Evolutionary conservation across 2,797 vertebrate genomes (phyloP), one percentile per base, ranked within the genome.

Genomic region (Tiaroga cobitis): DNA sequence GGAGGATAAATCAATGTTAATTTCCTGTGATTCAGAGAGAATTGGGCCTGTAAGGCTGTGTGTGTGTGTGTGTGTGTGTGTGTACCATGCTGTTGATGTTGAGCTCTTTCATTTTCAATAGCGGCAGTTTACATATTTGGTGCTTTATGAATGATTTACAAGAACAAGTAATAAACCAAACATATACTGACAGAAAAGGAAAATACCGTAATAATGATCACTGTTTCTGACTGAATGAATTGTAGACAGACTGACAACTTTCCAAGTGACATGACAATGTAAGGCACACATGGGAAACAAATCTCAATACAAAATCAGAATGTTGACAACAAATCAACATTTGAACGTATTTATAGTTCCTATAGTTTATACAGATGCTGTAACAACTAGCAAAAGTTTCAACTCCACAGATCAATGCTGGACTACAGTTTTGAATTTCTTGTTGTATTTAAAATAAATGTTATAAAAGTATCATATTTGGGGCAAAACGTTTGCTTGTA

Each of bases 91-190:
- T 63, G 87, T 87, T 91, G 41, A 43, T 43, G 41, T 43, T 43
- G 90, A 89, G 88, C 87, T 90, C 85, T 91, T 68, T 86, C 89
- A 91, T 65, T 54, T 89, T 92, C 88, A 85, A 69, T 29, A 51
- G 89, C 85, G 73, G 87, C 88, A 88, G 88, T 90, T 92, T 93
- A 92, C 91, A 90, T 93, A 89, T 90, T 87, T 90, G 87, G 82
- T 92, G 87, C 91, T 93, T 93, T 92, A 90, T 91, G 86, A 90
- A 89, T 85, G 90, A 93, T 93, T 93, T 82, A 89, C 91, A 92
- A 86, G 88, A 87, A 82, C 85, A 88, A 91, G 76, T 92, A 95
- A 95, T 94, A 94, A 95, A 95, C 90, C 90, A 93, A 92, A 93
- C 87, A 91, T 92, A 89, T 92, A 89, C 93, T 93, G 92, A 92